Conservation (phyloP, 1,140 invertebrate genomes). For the Drosophila seguyi region DNA sequence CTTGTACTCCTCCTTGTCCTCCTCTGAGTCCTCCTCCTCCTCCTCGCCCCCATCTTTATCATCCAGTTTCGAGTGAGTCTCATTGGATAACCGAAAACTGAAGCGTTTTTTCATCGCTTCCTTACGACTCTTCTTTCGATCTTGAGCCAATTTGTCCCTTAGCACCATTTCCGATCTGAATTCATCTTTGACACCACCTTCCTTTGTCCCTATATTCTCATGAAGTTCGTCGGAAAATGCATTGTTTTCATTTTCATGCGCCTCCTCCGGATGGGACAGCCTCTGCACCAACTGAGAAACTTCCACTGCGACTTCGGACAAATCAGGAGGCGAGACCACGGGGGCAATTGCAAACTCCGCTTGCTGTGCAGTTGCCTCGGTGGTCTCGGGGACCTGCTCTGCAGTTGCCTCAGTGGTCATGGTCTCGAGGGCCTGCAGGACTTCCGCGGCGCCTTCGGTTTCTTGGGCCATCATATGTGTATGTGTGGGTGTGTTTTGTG, state of each 20-base stretch:
- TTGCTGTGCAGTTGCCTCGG: background rate
- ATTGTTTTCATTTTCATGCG: background rate
- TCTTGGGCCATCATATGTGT: conserved; percentile 14
- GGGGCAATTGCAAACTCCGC: background rate
- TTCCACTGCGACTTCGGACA: background rate
- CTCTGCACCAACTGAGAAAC: background rate
- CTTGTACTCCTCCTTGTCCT: background rate
- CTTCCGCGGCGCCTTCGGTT: background rate
- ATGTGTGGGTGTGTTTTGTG: background rate
- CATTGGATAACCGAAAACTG: background rate
- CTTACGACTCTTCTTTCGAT: conserved; percentile 10
- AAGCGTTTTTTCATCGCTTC: background rate
- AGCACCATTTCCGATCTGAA: background rate
- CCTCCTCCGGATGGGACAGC: background rate
- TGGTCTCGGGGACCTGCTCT: background rate
- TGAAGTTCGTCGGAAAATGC: background rate
- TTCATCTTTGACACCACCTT: background rate
- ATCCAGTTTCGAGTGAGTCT: no score
- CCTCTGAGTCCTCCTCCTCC: background rate
- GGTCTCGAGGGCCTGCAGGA: background rate
- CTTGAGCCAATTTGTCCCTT: background rate
- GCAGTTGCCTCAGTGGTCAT: no score
- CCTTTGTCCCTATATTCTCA: background rate
- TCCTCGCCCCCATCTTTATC: background rate
- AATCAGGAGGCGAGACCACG: background rate